phyloP scores from a whole-genome alignment of 2,113 vertebrate species.

The Cyprichromis sp. region DNA sequence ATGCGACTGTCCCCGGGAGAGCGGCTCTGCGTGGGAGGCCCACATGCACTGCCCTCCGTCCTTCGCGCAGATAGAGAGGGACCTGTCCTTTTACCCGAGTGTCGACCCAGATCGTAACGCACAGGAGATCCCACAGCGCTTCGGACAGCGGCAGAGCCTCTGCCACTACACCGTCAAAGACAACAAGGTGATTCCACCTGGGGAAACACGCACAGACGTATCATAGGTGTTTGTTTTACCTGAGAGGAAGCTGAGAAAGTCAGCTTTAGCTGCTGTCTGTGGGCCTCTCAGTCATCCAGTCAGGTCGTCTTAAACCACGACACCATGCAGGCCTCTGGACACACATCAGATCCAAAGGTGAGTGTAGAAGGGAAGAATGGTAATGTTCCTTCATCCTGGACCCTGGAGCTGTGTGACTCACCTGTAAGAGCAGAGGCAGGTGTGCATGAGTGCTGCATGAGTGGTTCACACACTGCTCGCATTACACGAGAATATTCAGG shows the following conservation, averaged over 20 bases:
- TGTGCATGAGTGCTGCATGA: not conserved
- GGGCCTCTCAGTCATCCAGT: not conserved
- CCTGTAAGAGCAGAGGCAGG: not conserved
- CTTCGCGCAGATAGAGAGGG: conserved; percentile 84
- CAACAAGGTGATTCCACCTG: conserved; percentile 75
- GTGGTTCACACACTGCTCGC: not conserved
- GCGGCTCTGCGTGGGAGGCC: conserved; percentile 75
- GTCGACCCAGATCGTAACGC: conserved; percentile 86
- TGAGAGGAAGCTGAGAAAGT: not conserved
- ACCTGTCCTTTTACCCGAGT: conserved; percentile 74
- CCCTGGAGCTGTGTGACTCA: conserved; percentile 1
- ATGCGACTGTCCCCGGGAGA: conserved; percentile 85
- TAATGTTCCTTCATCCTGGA: not conserved
- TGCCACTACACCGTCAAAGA: conserved; percentile 97
- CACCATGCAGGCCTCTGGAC: not conserved
- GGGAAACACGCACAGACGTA: fast-evolving
- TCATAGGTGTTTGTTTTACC: not conserved
- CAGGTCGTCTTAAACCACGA: not conserved
- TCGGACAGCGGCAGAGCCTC: conserved; percentile 91
- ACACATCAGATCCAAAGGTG: not conserved
- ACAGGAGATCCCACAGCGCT: conserved; percentile 84
- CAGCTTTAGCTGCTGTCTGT: not conserved
- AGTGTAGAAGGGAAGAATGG: not conserved
- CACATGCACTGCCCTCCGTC: conserved; percentile 83
- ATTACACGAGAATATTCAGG: not conserved